Percentiles rank a stretch among this genome's conserved stretches.
phyloP scores from a whole-genome alignment of 2,888 invertebrate genomes.

The Idaea biselata region DNA sequence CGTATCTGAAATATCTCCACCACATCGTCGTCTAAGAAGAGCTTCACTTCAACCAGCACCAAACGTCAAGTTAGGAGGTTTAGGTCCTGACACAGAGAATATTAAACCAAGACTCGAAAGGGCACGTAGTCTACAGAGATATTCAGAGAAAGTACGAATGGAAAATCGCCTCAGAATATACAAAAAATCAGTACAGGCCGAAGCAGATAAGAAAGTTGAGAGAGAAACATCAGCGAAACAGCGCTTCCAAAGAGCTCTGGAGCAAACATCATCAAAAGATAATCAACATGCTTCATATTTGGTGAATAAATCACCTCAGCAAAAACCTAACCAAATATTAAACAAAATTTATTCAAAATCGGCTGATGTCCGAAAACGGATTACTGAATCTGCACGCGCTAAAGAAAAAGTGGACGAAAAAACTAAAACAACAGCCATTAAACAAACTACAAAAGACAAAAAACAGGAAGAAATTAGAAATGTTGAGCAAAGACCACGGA shows the following conservation, averaged over 20 bases:
- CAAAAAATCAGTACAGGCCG: slow-evolving; percentile 54
- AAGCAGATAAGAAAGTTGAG: slow-evolving; percentile 45
- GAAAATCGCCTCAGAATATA: slow-evolving; percentile 70
- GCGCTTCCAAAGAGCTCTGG: slow-evolving; percentile 21
- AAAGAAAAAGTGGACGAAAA: slow-evolving; percentile 17
- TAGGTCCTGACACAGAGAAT: slow-evolving; percentile 68
- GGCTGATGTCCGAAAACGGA: slow-evolving; percentile 37
- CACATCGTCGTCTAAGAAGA: slow-evolving; percentile 45
- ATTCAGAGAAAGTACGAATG: slow-evolving; percentile 73
- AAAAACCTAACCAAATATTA: slow-evolving; percentile 35
- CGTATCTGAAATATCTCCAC: slow-evolving; percentile 62
- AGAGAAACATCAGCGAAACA: slow-evolving; percentile 33
- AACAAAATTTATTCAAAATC: slow-evolving; percentile 46
- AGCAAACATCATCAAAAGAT: slow-evolving; percentile 26
- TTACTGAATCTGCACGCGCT: slow-evolving; percentile 6
- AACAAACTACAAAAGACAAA: slow-evolving; percentile 20
- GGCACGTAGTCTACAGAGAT: slow-evolving; percentile 71
- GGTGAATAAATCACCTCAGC: slow-evolving; percentile 51
- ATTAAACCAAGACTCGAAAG: slow-evolving; percentile 69
- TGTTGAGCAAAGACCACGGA: slow-evolving; percentile 22
- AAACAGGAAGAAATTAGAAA: slow-evolving; percentile 19
- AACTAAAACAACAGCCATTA: slow-evolving; percentile 8
- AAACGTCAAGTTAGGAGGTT: slow-evolving; percentile 62
- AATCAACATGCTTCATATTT: slow-evolving; percentile 52
- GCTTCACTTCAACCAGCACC: slow-evolving; percentile 48